Conservation (phyloP, 2,797 vertebrate species). For the Muraenolepis orangiensis region DNA sequence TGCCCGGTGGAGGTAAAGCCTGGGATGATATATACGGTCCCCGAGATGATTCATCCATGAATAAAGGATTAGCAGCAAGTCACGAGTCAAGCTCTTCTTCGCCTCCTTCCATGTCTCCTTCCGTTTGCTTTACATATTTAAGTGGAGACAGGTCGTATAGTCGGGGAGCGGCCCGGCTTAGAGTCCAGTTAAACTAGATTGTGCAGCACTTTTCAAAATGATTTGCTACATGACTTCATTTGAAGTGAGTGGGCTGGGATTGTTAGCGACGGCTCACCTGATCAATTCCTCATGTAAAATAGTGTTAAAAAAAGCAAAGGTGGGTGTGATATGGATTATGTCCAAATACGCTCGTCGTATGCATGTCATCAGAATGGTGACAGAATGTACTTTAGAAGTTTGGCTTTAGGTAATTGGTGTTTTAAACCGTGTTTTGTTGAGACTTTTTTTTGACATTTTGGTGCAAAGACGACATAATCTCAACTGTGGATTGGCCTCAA, state of each 20-base stretch:
- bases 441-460: not conserved
- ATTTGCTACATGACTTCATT: not conserved
- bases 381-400: not conserved
- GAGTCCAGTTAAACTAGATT: conserved; percentile 59
- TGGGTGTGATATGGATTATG: not conserved
- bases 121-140: conserved; percentile 71
- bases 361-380: conserved; percentile 17
- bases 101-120: conserved; percentile 16
- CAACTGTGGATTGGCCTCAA: not conserved
- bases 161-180: conserved; percentile 59
- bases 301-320: conserved; percentile 3
- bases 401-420: not conserved
- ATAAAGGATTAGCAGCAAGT: conserved; percentile 71
- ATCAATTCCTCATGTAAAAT: conserved; percentile 21
- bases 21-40: conserved; percentile 55
- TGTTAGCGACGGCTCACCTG: conserved; percentile 3
- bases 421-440: not conserved
- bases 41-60: conserved; percentile 60
- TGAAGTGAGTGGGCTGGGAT: not conserved
- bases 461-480: not conserved
- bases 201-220: conserved; percentile 24
- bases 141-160: conserved; percentile 46
- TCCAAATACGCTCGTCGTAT: not conserved
- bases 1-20: conserved; percentile 47
- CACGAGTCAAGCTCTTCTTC: conserved; percentile 65